Evolutionary conservation across 2,113 vertebrate species (phyloP).

Genomic region (Bufo bufo): DNA sequence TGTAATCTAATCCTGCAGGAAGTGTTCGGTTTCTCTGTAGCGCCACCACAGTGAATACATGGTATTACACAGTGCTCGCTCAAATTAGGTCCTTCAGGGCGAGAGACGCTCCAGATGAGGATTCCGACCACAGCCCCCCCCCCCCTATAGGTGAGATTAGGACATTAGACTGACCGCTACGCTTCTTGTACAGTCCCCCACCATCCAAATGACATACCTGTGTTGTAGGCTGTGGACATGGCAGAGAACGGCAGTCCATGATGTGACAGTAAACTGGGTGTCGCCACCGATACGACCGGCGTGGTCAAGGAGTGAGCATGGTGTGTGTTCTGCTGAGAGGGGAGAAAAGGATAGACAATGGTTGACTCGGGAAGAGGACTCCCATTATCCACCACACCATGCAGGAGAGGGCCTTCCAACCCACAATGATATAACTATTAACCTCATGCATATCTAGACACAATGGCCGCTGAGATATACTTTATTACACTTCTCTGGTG

Average conservation of each 20-base stretch:
- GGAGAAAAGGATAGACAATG: neutral
- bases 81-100: too few relatives aligned
- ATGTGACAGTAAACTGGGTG: constrained; percentile 77
- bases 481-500: neutral
- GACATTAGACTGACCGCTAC: too few relatives aligned
- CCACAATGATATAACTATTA: neutral
- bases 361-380: neutral
- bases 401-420: neutral
- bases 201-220: constrained; percentile 69
- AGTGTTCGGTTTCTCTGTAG: neutral
- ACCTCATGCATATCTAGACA: neutral
- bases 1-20: neutral
- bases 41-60: neutral
- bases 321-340: constrained; percentile 84
- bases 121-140: too few relatives aligned
- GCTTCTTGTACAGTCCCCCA: neutral
- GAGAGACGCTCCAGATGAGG: too few relatives aligned
- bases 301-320: constrained; percentile 77
- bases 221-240: constrained; percentile 81
- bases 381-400: neutral
- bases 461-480: neutral
- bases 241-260: constrained; percentile 80
- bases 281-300: constrained; percentile 77
- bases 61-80: neutral
- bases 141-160: too few relatives aligned